Base-by-base conservation (phyloP, 2,888 invertebrate species). In the Cryptocheilus praepositus region DNA sequence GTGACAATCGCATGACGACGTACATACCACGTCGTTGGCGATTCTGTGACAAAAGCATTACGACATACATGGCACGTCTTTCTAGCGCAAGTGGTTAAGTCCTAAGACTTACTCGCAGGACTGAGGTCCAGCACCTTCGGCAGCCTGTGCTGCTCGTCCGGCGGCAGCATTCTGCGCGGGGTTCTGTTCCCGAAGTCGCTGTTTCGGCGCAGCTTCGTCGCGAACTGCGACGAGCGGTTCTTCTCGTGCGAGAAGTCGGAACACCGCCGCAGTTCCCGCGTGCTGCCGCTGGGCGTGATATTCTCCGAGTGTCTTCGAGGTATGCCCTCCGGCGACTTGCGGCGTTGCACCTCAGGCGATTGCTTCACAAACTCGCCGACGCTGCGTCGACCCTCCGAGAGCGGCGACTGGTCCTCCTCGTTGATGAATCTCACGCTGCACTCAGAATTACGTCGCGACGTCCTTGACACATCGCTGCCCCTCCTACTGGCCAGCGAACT, bases 181-280 rank as follows among this genome's bases (percentile, higher is more conserved):
- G 83, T 83, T 44, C 86, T 71, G 19, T 87, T 88, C 0, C 85
- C 85, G 46, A 86, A 87, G 63, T 89, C 89, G 66, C 88, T 89
- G 67, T 88, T 88, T 18, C 88, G 80, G 36, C 88, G 78, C 7
- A 88, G 70, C 57, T 86, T 88, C 11, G 81, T 83, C 8, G 88
- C 86, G 21, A 88, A 88, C 21, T 88, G 88, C n/a, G 87, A 86
- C 43, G 83, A 79, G 2, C 83, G 79, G 64, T 86, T 84, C 51
- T 85, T 86, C 60, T 86, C 86, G 36, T 86, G 85, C 0, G 83
- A 79, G 46, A 87, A 86, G 57, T 88, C 88, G 0, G 88, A 88
- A 22, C 83, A 82, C 56, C 87, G 80, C 46, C 88, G 74, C n/a
- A 86, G 13, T 43, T 88, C 87, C 28, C 73, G 83, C 1, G 74